Evolutionary conservation across 2,888 invertebrate species (phyloP), one percentile per base, ranked within the genome.

Genomic region (Alviniconcha strummeri): DNA sequence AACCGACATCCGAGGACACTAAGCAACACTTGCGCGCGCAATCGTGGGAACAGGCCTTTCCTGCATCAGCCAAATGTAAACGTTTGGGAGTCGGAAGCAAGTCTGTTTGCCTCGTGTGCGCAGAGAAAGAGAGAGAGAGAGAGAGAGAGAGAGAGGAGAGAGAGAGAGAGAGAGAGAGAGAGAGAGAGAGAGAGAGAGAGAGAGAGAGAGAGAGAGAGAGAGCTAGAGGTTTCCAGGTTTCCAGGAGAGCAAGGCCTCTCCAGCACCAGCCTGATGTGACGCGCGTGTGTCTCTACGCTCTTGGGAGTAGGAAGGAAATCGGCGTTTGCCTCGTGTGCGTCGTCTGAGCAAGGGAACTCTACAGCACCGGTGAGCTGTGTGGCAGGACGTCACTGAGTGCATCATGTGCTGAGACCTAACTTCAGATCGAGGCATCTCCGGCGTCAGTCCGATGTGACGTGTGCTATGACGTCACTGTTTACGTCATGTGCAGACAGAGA

Each of bases 81-180:
- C 15, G 64, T 64, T 64, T 64, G 64, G 9, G 64, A 64, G 64
- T 64, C 11, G 9, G 64, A 13, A 13, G 64, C 1, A 1, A 13
- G 64, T 64, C 71, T 19, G 8, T 71, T 19, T 71, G 19, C n/a
- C 17, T 71, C 71, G 5, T 9, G 5, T n/a, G 5, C 52, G 54
- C 55, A 69, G 69, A 69, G 57, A 80, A 6, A 80, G 19, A 64
- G 64, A 80, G 8, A 80, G 36, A 64, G 36, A 80, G 64, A 36
- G 67, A 80, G 57, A 9, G 71, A 56, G 17, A 56, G 55, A 57
- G 74, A 74, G 19, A 55, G 55, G n/a, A 71, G 71, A 8, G 3
- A 71, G 5, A 19, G 19, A n/a, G 5, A n/a, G 71, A 71, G 19
- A 57, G 52, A 60, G 57, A 80, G 64, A 80, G 19, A 64, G 64